phyloP scores from a whole-genome alignment of 1,140 invertebrate species.

The Drosophila bocqueti region DNA sequence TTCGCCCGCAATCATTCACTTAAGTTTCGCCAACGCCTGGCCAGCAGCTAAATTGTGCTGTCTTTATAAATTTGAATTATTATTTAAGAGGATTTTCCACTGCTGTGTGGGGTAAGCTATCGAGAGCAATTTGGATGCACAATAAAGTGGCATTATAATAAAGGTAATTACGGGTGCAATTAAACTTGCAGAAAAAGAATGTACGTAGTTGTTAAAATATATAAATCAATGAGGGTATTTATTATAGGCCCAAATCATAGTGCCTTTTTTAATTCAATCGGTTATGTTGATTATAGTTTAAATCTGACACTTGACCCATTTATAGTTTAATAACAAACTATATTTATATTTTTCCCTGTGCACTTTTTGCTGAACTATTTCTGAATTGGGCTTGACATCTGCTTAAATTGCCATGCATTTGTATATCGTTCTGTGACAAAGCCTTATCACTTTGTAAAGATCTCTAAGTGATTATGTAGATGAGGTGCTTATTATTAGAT shows the following conservation, averaged over 20 bases:
- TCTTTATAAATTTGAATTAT: constrained; percentile 60
- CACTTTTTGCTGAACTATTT: constrained; percentile 5
- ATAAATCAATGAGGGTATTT: background rate
- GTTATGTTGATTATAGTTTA: background rate
- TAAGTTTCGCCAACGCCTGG: constrained; percentile 62
- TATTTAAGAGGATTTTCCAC: constrained; percentile 9
- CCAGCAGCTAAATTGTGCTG: constrained; percentile 52
- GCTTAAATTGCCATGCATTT: constrained; percentile 16
- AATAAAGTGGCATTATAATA: constrained; percentile 19
- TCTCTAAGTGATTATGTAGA: constrained; percentile 23
- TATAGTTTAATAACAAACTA: background rate
- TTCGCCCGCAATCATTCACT: constrained; percentile 75
- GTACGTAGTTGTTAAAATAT: background rate
- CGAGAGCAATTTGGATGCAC: constrained; percentile 12
- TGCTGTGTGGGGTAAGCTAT: constrained; percentile 11
- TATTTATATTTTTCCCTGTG: constrained; percentile 14
- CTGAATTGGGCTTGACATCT: constrained; percentile 22
- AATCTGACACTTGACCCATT: background rate
- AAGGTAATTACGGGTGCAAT: background rate
- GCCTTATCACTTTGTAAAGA: constrained; percentile 20
- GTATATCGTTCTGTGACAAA: constrained; percentile 12
- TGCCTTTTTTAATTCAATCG: background rate
- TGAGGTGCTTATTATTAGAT: constrained; percentile 28
- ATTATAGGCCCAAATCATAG: background rate
- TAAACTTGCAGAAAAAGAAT: background rate